A percentile compares a stretch with the other conserved stretches of the same genome.
Evolutionary conservation across 1,140 invertebrate species (phyloP).

Genomic region (Euwallacea similis): DNA sequence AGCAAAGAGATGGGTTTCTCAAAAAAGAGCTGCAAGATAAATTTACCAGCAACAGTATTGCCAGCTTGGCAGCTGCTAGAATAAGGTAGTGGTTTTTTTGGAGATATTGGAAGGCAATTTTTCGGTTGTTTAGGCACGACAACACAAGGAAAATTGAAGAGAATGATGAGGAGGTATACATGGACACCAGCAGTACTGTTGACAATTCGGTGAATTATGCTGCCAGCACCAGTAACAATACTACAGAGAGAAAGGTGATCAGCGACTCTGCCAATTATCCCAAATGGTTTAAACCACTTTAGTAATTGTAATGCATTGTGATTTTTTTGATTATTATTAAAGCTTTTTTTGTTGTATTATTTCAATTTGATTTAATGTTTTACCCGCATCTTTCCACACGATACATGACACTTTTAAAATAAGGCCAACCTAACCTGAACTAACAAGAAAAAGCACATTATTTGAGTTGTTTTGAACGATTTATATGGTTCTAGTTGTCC

Average conservation of each 20-base stretch:
- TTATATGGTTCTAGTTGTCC: too few species aligned
- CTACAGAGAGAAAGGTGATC: slow-evolving; percentile 39
- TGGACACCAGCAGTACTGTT: slow-evolving; percentile 34
- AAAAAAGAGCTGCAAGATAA: slow-evolving; percentile 55
- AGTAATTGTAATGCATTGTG: background rate
- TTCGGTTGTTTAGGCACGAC: slow-evolving; percentile 38
- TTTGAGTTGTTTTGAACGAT: too few species aligned
- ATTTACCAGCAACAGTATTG: slow-evolving; percentile 54
- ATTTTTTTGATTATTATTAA: too few species aligned
- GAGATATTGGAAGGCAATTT: background rate
- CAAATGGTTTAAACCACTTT: slow-evolving; percentile 55
- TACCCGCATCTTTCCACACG: too few species aligned
- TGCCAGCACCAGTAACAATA: slow-evolving; percentile 44
- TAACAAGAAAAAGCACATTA: too few species aligned
- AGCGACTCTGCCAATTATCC: slow-evolving; percentile 50
- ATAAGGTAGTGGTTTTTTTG: slow-evolving; percentile 49
- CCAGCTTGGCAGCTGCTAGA: slow-evolving; percentile 54
- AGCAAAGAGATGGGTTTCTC: slow-evolving; percentile 45
- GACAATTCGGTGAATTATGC: slow-evolving; percentile 40
- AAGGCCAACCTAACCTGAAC: too few species aligned
- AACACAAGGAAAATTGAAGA: slow-evolving; percentile 38
- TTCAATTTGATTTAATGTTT: too few species aligned
- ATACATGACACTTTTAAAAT: too few species aligned
- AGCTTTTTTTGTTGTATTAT: too few species aligned
- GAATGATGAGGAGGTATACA: slow-evolving; percentile 17